These are phyloP conservation scores for Zosterops hypoxanthus DNA, from an alignment of 2,113 vertebrate species.

Conservation along the genomic window DNA sequence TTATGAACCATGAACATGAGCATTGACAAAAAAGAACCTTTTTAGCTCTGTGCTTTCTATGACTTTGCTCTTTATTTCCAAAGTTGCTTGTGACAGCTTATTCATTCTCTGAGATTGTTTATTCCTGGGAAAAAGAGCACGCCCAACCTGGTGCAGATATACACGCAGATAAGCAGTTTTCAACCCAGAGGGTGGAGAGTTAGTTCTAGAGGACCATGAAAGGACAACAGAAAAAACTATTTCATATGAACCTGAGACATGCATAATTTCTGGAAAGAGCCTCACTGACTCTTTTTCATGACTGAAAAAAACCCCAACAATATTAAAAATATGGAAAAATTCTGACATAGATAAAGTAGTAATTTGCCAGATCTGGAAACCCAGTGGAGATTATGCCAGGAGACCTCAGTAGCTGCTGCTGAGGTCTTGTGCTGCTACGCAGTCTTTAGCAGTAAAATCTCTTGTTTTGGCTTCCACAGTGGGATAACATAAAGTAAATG, in stretches of 20 bases:
- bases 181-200: not conserved
- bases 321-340: not conserved
- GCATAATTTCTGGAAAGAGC: not conserved
- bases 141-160: not conserved
- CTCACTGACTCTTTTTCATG: not conserved
- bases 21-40: constrained; percentile 4
- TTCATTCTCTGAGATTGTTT: constrained; percentile 10
- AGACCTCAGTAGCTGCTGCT: not conserved
- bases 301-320: not conserved
- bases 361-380: not conserved
- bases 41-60: not conserved
- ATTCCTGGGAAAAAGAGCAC: constrained; percentile 14
- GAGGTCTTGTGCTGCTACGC: not conserved
- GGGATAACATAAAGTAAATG: not conserved
- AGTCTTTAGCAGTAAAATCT: not conserved
- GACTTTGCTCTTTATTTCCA: constrained; percentile 7
- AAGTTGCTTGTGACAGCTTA: not conserved
- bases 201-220: not conserved
- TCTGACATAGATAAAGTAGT: not conserved
- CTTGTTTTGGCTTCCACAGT: not conserved
- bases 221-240: not conserved
- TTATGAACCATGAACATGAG: not conserved
- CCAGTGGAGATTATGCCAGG: not conserved
- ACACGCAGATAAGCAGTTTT: not conserved
- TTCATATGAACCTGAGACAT: not conserved